Evolutionary conservation across 2,888 invertebrate genomes (phyloP).

Genomic region (Zygaena filipendulae): DNA sequence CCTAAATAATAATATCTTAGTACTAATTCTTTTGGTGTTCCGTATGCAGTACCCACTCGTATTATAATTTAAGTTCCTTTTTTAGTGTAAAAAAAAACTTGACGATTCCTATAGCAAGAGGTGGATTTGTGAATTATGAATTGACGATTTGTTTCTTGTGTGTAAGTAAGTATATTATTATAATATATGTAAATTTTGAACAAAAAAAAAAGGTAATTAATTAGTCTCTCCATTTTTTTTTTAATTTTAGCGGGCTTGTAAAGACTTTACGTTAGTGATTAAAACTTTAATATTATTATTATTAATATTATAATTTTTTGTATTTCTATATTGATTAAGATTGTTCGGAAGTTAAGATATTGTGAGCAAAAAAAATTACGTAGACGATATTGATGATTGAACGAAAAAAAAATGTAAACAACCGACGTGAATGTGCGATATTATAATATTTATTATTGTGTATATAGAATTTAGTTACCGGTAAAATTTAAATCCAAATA

Average conservation of each 20-base stretch:
- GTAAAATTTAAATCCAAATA: constrained; percentile 61
- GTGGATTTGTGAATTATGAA: constrained; percentile 29
- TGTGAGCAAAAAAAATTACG: no score
- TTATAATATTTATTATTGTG: constrained; percentile 49
- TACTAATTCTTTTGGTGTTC: no score
- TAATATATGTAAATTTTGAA: constrained; percentile 62
- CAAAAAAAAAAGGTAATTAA: no score
- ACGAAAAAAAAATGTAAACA: constrained; percentile 21
- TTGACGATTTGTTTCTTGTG: constrained; percentile 40
- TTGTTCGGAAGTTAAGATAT: no score
- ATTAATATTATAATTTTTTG: no score
- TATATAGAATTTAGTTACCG: constrained; percentile 61
- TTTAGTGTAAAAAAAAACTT: constrained; percentile 19
- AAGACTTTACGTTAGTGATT: constrained; percentile 40
- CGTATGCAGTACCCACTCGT: no score
- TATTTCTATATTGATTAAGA: constrained; percentile 30
- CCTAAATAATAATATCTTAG: no score
- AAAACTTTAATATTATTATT: no score
- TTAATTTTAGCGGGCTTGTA: constrained; percentile 47
- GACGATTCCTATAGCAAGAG: constrained; percentile 20
- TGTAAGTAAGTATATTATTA: constrained; percentile 55
- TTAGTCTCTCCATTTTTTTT: constrained; percentile 32
- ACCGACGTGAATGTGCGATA: constrained; percentile 33
- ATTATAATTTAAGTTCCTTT: constrained; percentile 33
- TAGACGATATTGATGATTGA: no score